Conservation (phyloP, 1,140 invertebrate genomes). For the Ruditapes philippinarum region DNA sequence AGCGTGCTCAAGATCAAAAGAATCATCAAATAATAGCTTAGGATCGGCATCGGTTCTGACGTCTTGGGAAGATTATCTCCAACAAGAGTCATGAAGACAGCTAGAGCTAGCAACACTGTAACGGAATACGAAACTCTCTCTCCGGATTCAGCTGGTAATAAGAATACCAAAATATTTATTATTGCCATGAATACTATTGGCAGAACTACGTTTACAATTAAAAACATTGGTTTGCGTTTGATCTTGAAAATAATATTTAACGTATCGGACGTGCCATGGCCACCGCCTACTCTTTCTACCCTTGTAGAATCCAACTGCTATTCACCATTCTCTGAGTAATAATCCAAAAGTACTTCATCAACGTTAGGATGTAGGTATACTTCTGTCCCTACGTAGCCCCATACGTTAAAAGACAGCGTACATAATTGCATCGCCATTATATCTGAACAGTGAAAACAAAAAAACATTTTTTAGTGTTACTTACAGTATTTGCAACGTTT, state of each 20-base stretch:
- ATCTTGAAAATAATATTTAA: neutral
- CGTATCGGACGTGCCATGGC: neutral
- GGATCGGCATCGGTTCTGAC: slow-evolving; percentile 38
- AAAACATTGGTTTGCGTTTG: neutral
- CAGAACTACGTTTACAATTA: slow-evolving; percentile 8
- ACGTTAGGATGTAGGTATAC: neutral
- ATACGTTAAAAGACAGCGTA: neutral
- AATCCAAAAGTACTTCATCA: neutral
- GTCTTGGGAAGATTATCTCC: slow-evolving; percentile 43
- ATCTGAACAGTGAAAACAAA: too few species aligned
- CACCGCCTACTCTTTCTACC: neutral
- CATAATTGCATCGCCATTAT: too few species aligned
- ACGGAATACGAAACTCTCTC: slow-evolving; percentile 43
- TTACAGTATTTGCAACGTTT: too few species aligned
- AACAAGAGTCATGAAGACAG: slow-evolving; percentile 55
- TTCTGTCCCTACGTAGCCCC: neutral
- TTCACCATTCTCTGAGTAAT: slow-evolving; percentile 17
- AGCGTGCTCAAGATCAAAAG: neutral
- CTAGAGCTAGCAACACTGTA: slow-evolving; percentile 45
- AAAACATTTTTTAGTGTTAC: too few species aligned
- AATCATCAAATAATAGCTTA: slow-evolving; percentile 28
- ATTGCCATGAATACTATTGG: slow-evolving; percentile 32
- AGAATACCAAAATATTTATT: slow-evolving; percentile 39
- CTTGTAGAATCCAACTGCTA: neutral
- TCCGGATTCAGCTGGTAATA: slow-evolving; percentile 35